Percentiles rank a stretch among this genome's conserved stretches.
Evolutionary conservation across 2,888 invertebrate species (phyloP).

Genomic region (Acanthoscelides obtectus): DNA sequence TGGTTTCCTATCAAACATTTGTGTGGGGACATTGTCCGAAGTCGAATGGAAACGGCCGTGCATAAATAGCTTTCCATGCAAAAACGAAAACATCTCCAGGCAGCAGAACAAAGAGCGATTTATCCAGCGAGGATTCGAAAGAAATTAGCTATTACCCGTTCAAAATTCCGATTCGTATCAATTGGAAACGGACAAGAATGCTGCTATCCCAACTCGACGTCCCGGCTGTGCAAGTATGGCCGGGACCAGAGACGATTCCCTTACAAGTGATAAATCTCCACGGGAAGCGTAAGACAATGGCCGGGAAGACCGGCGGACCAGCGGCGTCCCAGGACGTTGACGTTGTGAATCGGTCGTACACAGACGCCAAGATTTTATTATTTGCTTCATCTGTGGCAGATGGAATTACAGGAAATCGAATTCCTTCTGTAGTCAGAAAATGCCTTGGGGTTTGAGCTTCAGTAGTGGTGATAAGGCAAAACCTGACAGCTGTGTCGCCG

Average conservation of each 20-base stretch:
- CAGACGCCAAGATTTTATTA: too few species aligned
- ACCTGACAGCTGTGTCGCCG: too few species aligned
- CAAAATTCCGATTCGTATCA: not conserved
- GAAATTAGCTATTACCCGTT: not conserved
- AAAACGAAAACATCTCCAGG: not conserved
- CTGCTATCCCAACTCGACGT: too few species aligned
- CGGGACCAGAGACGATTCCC: not conserved
- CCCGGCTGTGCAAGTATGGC: not conserved
- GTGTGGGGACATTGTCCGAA: not conserved
- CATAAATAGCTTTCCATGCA: not conserved
- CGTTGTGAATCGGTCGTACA: too few species aligned
- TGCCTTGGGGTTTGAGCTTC: too few species aligned
- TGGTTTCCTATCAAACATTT: not conserved
- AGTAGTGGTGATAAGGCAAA: too few species aligned
- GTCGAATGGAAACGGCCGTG: not conserved
- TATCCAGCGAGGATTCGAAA: not conserved
- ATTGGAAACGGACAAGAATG: not conserved
- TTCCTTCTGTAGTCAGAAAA: too few species aligned
- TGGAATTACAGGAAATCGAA: too few species aligned
- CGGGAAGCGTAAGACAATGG: not conserved
- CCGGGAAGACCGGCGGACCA: not conserved
- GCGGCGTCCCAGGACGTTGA: too few species aligned
- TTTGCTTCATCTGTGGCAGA: too few species aligned
- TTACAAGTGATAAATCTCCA: not conserved
- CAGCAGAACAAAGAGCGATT: not conserved